These are phyloP conservation scores for Macrotrachela quadricornifera DNA, from an alignment of 1,140 invertebrate species.

Conservation along the genomic window DNA sequence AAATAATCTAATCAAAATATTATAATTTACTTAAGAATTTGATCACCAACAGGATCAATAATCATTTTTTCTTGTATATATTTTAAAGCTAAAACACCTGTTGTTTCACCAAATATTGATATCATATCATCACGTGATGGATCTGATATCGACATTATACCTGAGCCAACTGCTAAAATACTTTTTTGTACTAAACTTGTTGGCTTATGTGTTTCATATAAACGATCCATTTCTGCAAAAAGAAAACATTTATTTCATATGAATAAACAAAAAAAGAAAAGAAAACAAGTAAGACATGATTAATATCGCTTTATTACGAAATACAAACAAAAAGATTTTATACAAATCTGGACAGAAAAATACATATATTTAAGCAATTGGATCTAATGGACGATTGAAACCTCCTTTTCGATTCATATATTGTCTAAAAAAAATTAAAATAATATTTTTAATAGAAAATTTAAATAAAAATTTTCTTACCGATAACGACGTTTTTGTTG, in stretches of 20 bases:
- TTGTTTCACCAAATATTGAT: constrained; percentile 69
- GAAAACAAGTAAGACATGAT: too few relatives aligned
- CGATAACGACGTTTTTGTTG: constrained; percentile 78
- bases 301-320: too few relatives aligned
- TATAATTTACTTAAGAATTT: constrained; percentile 38
- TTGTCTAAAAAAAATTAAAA: constrained; percentile 40
- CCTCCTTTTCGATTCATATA: constrained; percentile 99
- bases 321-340: too few relatives aligned
- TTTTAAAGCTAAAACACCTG: constrained; percentile 45
- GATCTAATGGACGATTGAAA: constrained; percentile 83
- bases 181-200: constrained; percentile 48
- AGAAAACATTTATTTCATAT: too few relatives aligned
- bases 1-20: neutral
- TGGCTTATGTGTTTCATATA: constrained; percentile 13
- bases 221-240: too few relatives aligned
- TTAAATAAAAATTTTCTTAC: neutral
- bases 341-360: neutral
- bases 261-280: too few relatives aligned
- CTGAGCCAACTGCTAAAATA: constrained; percentile 54
- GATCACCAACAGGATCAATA: constrained; percentile 41
- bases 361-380: constrained; percentile 5
- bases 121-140: constrained; percentile 53
- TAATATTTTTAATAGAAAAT: neutral
- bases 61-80: constrained; percentile 46
- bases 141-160: constrained; percentile 46